Evolutionary conservation across 1,140 invertebrate species (phyloP).

Genomic region (Ostrea edulis): DNA sequence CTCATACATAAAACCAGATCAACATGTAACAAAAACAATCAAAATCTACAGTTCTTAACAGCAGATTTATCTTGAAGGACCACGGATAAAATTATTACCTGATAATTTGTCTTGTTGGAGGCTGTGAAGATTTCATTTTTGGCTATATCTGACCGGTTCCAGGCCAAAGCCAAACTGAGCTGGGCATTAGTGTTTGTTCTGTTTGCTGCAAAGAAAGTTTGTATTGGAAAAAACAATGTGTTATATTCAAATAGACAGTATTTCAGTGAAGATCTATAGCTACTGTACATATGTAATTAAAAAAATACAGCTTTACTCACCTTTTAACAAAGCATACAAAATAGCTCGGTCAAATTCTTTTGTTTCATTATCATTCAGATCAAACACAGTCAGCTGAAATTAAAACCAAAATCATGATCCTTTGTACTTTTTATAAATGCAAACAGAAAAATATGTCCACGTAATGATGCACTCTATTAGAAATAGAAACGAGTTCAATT

Average conservation of each 20-base stretch:
- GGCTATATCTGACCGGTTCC: slow-evolving; percentile 78
- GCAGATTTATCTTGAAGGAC: neutral
- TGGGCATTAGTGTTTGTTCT: slow-evolving; percentile 73
- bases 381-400: slow-evolving; percentile 48
- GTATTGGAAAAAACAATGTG: neutral
- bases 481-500: too few relatives aligned
- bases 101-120: slow-evolving; percentile 63
- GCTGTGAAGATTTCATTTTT: slow-evolving; percentile 75
- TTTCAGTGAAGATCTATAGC: too few relatives aligned
- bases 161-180: slow-evolving; percentile 75
- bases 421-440: too few relatives aligned
- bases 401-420: neutral
- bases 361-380: slow-evolving; percentile 41
- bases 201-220: slow-evolving; percentile 66
- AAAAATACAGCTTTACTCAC: neutral
- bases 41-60: too few relatives aligned
- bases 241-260: too few relatives aligned
- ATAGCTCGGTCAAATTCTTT: slow-evolving; percentile 50
- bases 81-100: slow-evolving; percentile 14
- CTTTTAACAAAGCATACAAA: slow-evolving; percentile 49
- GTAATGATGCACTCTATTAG: too few relatives aligned
- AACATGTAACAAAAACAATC: too few relatives aligned
- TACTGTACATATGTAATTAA: neutral
- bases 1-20: too few relatives aligned
- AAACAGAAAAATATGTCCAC: too few relatives aligned